A percentile compares a stretch with the other conserved stretches of the same genome.
Conservation (phyloP, 2,888 invertebrate species). For the Lissonota sp. region DNA sequence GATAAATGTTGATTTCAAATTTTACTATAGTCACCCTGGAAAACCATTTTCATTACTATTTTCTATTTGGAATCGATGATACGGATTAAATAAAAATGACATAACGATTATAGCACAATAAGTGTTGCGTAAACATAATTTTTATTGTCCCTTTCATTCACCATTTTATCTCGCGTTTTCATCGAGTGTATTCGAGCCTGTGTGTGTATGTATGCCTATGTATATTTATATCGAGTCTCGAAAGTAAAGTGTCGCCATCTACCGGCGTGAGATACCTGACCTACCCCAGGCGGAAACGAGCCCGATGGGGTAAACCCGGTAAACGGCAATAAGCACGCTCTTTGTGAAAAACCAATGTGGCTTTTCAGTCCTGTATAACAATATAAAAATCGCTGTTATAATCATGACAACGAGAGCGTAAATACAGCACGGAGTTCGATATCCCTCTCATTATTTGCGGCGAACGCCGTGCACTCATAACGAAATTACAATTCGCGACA, state of each 20-base stretch:
- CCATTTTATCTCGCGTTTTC: no score
- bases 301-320: slow-evolving; percentile 12
- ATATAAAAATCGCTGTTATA: not conserved
- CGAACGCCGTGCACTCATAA: slow-evolving; percentile 15
- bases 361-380: not conserved
- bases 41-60: no score
- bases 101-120: no score
- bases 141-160: no score
- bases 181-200: no score
- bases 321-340: slow-evolving; percentile 21
- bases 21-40: no score
- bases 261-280: slow-evolving; percentile 40
- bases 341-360: slow-evolving; percentile 2
- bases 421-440: slow-evolving; percentile 27
- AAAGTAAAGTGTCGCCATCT: slow-evolving; percentile 9
- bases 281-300: slow-evolving; percentile 25
- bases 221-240: not conserved
- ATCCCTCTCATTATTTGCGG: slow-evolving; percentile 10
- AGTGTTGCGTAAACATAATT: no score
- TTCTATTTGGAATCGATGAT: no score
- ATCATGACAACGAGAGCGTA: not conserved
- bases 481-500: slow-evolving; percentile 36
- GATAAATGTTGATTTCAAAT: no score
- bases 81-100: no score
- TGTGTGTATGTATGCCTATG: no score